These are phyloP conservation scores for Celastrina argiolus DNA, from an alignment of 2,888 invertebrate genomes.

Conservation along the genomic window DNA sequence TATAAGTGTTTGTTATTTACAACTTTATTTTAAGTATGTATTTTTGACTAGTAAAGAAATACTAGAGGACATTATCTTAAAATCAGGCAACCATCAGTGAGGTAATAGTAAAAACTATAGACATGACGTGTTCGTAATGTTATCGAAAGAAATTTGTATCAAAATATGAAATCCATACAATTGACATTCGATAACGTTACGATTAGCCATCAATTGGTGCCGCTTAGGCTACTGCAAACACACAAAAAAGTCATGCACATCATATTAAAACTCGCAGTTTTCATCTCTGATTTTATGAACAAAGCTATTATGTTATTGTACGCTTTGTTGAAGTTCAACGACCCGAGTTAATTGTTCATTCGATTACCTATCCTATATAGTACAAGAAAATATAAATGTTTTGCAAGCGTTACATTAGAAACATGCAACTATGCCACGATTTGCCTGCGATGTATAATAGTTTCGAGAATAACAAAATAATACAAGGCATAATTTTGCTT, in stretches of 20 bases:
- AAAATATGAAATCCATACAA: no score
- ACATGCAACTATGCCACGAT: not conserved
- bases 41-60: no score
- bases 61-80: no score
- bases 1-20: no score
- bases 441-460: not conserved
- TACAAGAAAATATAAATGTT: conserved; percentile 16
- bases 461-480: not conserved
- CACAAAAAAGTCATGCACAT: not conserved
- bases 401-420: conserved; percentile 14
- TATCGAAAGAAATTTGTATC: no score
- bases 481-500: not conserved
- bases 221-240: no score
- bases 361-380: conserved; percentile 29
- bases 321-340: conserved; percentile 47
- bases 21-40: no score
- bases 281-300: conserved; percentile 36
- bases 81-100: no score
- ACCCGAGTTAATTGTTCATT: conserved; percentile 50
- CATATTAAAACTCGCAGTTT: not conserved
- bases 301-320: conserved; percentile 35
- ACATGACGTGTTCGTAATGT: no score
- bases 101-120: no score
- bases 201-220: no score
- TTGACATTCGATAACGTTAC: no score